Percentiles rank a stretch among this genome's conserved stretches.
Conservation (phyloP, 2,888 invertebrate species). For the Cantharis lateralis region DNA sequence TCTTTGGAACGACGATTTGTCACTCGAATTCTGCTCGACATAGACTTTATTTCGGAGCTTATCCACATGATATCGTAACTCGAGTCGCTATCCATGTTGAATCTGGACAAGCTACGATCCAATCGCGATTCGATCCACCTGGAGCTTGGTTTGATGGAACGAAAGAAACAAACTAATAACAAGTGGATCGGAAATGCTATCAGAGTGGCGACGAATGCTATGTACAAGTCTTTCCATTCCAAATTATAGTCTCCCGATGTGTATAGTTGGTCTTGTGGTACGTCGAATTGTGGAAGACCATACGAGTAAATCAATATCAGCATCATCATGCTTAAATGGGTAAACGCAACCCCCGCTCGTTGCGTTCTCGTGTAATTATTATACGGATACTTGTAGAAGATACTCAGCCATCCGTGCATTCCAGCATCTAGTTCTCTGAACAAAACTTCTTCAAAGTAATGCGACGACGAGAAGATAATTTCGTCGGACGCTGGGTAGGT, state of each 20-base stretch:
- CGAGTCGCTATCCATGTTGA: neutral
- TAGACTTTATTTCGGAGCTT: neutral
- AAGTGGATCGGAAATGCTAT: slow-evolving; percentile 3
- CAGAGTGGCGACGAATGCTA: neutral
- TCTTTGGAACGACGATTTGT: neutral
- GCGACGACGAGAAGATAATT: neutral
- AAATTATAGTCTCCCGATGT: neutral
- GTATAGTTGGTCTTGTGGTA: neutral
- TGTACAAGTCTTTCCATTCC: neutral
- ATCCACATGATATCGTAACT: neutral
- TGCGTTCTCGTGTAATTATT: slow-evolving; percentile 9
- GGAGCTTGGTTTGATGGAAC: slow-evolving; percentile 2
- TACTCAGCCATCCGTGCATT: slow-evolving; percentile 17
- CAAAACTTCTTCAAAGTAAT: neutral
- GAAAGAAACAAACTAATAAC: slow-evolving; percentile 2
- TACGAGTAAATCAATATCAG: neutral
- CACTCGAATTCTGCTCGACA: neutral
- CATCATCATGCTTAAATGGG: slow-evolving; percentile 6
- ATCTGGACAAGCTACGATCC: neutral
- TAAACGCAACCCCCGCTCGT: slow-evolving; percentile 2
- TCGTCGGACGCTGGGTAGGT: slow-evolving; percentile 4
- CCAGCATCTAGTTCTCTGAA: slow-evolving; percentile 7
- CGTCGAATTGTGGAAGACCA: neutral
- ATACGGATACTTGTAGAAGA: slow-evolving; percentile 11
- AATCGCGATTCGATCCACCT: slow-evolving; percentile 1